phyloP scores from a whole-genome alignment of 2,113 vertebrate species.

The Atractosteus spatula region DNA sequence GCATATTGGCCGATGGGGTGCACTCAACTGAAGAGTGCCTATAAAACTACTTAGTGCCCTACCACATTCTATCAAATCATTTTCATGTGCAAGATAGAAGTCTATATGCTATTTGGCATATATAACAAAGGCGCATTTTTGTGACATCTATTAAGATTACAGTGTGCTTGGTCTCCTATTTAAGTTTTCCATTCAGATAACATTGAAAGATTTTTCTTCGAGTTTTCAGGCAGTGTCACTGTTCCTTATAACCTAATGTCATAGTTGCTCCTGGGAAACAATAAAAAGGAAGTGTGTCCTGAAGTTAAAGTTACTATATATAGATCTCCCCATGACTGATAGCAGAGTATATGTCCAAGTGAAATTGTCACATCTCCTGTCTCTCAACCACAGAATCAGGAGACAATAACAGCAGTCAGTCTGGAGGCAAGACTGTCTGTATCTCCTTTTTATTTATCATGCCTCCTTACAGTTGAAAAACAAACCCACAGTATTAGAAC shows the following conservation, averaged over 20 bases:
- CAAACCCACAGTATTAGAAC: too few relatives aligned
- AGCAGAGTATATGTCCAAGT: conserved; percentile 16
- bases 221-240: conserved; percentile 9
- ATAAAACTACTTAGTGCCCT: too few relatives aligned
- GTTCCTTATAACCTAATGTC: conserved; percentile 28
- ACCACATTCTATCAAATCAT: too few relatives aligned
- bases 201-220: conserved; percentile 33
- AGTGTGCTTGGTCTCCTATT: conserved; percentile 33
- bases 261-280: conserved; percentile 38
- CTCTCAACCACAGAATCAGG: background rate
- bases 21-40: too few relatives aligned
- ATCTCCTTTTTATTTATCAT: too few relatives aligned
- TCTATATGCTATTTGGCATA: too few relatives aligned
- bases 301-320: conserved; percentile 42
- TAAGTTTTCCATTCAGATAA: conserved; percentile 24
- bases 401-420: background rate
- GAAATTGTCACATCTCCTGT: background rate
- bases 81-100: too few relatives aligned
- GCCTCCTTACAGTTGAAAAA: too few relatives aligned
- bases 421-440: too few relatives aligned
- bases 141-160: too few relatives aligned
- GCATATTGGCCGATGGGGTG: too few relatives aligned
- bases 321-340: conserved; percentile 34
- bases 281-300: conserved; percentile 39
- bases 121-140: too few relatives aligned